Conservation (phyloP, 2,797 vertebrate genomes). For the Notolabrus celidotus region DNA sequence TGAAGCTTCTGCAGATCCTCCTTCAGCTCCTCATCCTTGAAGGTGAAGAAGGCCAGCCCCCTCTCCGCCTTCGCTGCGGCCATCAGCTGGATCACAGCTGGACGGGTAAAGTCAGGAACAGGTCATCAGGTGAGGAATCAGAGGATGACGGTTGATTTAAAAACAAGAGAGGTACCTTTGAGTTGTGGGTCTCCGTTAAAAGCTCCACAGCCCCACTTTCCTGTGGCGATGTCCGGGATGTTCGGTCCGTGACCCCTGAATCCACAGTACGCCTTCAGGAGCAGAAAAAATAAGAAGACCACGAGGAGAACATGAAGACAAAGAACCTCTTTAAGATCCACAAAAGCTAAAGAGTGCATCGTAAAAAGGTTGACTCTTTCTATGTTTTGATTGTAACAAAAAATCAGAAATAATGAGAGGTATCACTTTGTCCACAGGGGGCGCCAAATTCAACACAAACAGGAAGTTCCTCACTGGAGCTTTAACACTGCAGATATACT, state of each 20-base stretch:
- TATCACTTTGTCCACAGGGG: no score
- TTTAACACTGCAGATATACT: no score
- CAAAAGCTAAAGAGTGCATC: no score
- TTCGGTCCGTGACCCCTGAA: slow-evolving; percentile 22
- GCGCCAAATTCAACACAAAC: no score
- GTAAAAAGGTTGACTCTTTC: no score
- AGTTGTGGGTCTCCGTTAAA: slow-evolving; percentile 81
- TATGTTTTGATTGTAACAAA: no score
- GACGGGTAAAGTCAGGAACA: rapidly evolving
- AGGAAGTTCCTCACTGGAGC: no score
- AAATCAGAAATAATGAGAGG: no score
- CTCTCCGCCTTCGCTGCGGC: slow-evolving; percentile 71
- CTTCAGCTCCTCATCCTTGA: slow-evolving; percentile 32
- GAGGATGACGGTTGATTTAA: rapidly evolving
- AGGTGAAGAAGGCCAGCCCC: slow-evolving; percentile 82
- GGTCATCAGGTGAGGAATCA: background rate
- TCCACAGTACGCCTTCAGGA: slow-evolving; percentile 80
- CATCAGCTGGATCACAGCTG: slow-evolving; percentile 86
- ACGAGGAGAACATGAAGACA: background rate
- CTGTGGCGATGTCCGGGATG: slow-evolving; percentile 80
- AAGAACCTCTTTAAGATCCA: no score
- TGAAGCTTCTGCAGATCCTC: slow-evolving; percentile 45
- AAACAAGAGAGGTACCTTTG: slow-evolving; percentile 75
- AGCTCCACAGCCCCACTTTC: slow-evolving; percentile 86
- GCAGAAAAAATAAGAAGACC: background rate